Conservation (phyloP, 2,888 invertebrate species). For the Synergus gifuensis region DNA sequence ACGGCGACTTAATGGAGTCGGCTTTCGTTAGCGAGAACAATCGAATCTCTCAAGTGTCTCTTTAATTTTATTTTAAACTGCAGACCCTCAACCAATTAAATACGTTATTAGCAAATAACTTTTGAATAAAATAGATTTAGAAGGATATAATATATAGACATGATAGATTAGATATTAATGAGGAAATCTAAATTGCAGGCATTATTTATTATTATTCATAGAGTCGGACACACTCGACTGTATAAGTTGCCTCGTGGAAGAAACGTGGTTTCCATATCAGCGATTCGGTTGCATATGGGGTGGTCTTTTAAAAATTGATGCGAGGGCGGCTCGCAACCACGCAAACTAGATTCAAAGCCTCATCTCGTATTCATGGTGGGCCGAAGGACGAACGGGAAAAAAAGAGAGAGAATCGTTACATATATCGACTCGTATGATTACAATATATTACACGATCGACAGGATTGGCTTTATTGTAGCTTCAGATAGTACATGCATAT, state of each 20-base stretch:
- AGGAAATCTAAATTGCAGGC: conserved; percentile 37
- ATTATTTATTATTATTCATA: conserved; percentile 40
- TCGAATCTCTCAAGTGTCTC: conserved; percentile 29
- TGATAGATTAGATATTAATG: not conserved
- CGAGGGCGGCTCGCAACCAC: conserved; percentile 67
- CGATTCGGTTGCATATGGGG: conserved; percentile 69
- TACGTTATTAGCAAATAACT: no score
- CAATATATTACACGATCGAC: conserved; percentile 61
- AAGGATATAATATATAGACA: no score
- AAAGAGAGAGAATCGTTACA: conserved; percentile 60
- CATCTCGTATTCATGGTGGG: conserved; percentile 77
- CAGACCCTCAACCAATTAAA: not conserved
- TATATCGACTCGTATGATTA: conserved; percentile 58
- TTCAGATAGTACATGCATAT: conserved; percentile 44
- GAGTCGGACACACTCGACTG: conserved; percentile 25
- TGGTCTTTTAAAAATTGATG: conserved; percentile 75
- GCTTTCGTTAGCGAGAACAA: conserved; percentile 62
- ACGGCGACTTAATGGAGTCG: conserved; percentile 65
- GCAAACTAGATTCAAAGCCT: conserved; percentile 76
- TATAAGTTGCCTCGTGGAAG: conserved; percentile 53
- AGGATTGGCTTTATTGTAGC: conserved; percentile 55
- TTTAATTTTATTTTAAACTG: not conserved
- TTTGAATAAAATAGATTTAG: no score
- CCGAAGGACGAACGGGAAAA: conserved; percentile 53
- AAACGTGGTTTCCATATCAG: conserved; percentile 75